Evolutionary conservation across 64 coral and sea anemone species (phyloP), one percentile per base, ranked within the genome.

Genomic region (Acropora yongei): DNA sequence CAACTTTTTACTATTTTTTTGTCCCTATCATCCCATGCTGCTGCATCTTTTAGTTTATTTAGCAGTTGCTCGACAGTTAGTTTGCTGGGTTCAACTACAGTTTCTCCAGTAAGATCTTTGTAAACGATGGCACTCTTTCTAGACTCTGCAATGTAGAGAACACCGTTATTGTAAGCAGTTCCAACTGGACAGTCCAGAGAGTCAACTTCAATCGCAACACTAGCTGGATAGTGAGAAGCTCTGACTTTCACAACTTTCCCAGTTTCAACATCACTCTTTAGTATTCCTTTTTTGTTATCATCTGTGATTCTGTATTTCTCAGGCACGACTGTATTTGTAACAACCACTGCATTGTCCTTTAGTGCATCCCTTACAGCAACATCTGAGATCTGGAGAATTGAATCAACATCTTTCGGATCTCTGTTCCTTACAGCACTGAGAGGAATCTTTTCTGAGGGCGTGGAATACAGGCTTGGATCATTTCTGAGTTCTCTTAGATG

Each of bases 101-200:
- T 87, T 92, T 92, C n/a, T 39, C 82, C 74, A 20, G 74, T 92
- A 46, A 86, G 44, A 45, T 92, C 82, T 92, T 92, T 92, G 75
- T 49, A 48, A 42, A 55, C 30, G 45, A 92, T 92, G 57, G 44
- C 40, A 71, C 61, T 92, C 19, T 86, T 86, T 86, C 81, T 74
- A 69, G 90, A 86, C 90, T 92, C 90, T 60, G 80, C 82, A 68
- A 78, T 49, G 60, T 92, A 79, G 13, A 92, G 74, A 13, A 86
- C 82, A 92, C 30, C 16, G 42, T 92, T 86, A 48, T 69, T 6
- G 6, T 48, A 76, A 63, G 90, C 90, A 84, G 60, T 77, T 44
- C 72, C 72, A 86, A 92, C 45, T 61, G 82, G 82, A 68, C 58
- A 78, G 48, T 91, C 89, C 89, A 91, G 50, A 83, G 63, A 74